Percentiles rank a stretch among this genome's conserved stretches.
phyloP scores from a whole-genome alignment of 1,140 invertebrate species.

The Drosophila nikananu region DNA sequence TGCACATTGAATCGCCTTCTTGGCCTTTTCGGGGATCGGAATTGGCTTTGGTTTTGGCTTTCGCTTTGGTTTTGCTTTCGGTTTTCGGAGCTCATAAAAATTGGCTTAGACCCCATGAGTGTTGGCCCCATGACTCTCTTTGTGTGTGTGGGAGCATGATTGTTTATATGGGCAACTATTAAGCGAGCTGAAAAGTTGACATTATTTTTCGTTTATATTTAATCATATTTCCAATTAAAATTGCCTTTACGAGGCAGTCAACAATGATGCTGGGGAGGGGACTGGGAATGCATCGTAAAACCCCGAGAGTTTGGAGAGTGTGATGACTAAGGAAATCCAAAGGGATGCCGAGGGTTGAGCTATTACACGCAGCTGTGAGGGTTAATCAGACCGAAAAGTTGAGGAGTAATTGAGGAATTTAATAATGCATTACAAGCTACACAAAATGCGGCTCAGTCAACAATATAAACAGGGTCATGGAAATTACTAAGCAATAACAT shows the following conservation, averaged over 20 bases:
- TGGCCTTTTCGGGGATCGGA: slow-evolving; percentile 34
- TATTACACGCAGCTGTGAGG: slow-evolving; percentile 39
- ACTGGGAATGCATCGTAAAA: slow-evolving; percentile 33
- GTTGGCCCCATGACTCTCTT: slow-evolving; percentile 5
- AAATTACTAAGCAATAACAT: neutral
- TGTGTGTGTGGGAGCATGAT: slow-evolving; percentile 13
- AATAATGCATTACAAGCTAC: slow-evolving; percentile 24
- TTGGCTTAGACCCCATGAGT: slow-evolving; percentile 48
- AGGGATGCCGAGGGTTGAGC: slow-evolving; percentile 15
- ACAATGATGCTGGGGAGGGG: slow-evolving; percentile 13
- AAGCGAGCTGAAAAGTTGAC: slow-evolving; percentile 64
- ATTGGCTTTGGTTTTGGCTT: slow-evolving; percentile 50
- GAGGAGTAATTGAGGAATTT: slow-evolving; percentile 21
- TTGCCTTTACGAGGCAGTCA: slow-evolving; percentile 37
- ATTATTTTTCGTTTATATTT: slow-evolving; percentile 71
- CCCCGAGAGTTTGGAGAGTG: neutral
- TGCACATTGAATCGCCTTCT: slow-evolving; percentile 50
- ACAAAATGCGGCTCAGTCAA: neutral
- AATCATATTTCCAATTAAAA: slow-evolving; percentile 72
- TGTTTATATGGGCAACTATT: slow-evolving; percentile 59
- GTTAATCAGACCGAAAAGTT: slow-evolving; percentile 24
- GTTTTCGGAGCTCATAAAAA: slow-evolving; percentile 52
- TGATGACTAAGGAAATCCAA: slow-evolving; percentile 26
- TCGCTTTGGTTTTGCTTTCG: slow-evolving; percentile 33
- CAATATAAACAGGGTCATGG: neutral